Evolutionary conservation across 2,888 invertebrate species (phyloP).

Genomic region (Mactromeris polynyma): DNA sequence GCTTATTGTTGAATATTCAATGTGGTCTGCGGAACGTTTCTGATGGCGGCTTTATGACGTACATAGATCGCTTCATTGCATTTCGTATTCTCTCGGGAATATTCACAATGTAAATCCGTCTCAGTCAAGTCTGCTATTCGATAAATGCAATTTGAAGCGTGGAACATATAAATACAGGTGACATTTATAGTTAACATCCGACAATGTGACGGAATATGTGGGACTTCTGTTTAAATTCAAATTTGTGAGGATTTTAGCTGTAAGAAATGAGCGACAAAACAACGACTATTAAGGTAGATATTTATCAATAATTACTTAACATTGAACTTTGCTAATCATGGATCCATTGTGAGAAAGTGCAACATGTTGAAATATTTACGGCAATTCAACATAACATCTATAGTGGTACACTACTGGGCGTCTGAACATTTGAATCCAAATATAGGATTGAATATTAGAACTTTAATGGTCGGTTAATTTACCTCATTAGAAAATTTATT

Average conservation of each 20-base stretch:
- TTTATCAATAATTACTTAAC: too few species aligned
- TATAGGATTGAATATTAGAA: too few species aligned
- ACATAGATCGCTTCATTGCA: background rate
- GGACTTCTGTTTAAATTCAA: background rate
- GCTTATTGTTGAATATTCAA: background rate
- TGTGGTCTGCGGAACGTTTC: background rate
- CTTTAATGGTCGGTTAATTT: too few species aligned
- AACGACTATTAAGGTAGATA: background rate
- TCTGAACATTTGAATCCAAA: too few species aligned
- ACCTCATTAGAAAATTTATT: too few species aligned
- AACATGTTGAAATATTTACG: too few species aligned
- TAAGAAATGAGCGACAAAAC: background rate
- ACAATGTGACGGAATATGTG: background rate
- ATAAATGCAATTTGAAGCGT: background rate
- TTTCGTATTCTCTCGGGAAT: background rate
- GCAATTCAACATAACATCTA: too few species aligned
- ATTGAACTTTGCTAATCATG: too few species aligned
- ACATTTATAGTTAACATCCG: background rate
- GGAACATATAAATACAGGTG: background rate
- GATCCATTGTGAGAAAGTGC: too few species aligned
- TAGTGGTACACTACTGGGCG: too few species aligned
- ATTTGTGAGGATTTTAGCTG: background rate
- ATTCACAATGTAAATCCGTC: background rate
- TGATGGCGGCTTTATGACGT: constrained; percentile 11
- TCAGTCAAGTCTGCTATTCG: background rate